Base-by-base conservation (phyloP, 1,140 invertebrate species). In the Octopus sinensis region DNA sequence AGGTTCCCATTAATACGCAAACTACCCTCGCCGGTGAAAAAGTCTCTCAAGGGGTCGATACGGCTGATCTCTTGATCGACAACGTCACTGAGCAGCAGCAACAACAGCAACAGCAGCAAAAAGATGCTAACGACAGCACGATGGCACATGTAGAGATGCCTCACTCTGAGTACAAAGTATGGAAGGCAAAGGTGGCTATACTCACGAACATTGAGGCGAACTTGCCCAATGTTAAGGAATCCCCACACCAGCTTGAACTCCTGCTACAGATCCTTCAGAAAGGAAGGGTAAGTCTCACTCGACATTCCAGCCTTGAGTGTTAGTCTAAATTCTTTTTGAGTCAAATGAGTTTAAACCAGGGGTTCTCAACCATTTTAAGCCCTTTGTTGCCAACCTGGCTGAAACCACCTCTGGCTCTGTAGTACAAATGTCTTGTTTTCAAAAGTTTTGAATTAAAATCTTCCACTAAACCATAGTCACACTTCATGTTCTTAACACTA, bases 111-210 rank as follows among this genome's bases (percentile, higher is more conserved):
- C 84, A 83, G 52, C 62, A 73, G 80, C 54, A 68, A 68, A 53
- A 54, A 54, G 73, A 76, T 79, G 73, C 75, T 5, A 56, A 76
- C 30, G 80, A 78, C 77, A 81, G 81, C 10, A 80, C 80, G 54
- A 73, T 17, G 68, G 30, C 5, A 6, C 5, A 4, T 73, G 68
- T 84, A 53, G 84, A 84, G 80, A 80, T 86, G 75, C 80, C 85
- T 51, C 56, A 83, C 23, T 76, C 82, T 10, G 86, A 88, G 54
- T 86, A 85, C 81, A 80, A 81, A 54, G 78, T 84, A 77, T 76
- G 88, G 81, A 82, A 86, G 83, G 82, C 81, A 56, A 86, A 86
- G 84, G 82, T 83, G 79, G 84, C 83, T 53, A 76, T 87, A 78
- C 76, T 88, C 23, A 86, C 87, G 54, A 84, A 88, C 53, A 83